Conservation (phyloP, 2,888 invertebrate species). For the Aphidoletes aphidimyza region DNA sequence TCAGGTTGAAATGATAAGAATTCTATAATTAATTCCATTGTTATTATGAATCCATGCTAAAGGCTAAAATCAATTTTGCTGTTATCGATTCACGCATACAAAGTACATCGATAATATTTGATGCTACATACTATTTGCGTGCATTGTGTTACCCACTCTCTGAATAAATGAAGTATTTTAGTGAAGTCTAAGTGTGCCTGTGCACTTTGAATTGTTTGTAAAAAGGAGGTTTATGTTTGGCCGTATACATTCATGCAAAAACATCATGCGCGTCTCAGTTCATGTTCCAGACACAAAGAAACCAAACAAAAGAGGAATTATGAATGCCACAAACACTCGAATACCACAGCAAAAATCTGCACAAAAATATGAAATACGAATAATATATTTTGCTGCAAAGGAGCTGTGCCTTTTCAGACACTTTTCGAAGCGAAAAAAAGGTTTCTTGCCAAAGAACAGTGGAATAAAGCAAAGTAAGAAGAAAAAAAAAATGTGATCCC, state of each 20-base stretch:
- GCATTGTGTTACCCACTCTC: background rate
- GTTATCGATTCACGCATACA: background rate
- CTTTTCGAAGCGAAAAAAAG: background rate
- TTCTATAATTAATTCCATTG: no score
- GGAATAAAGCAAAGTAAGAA: no score
- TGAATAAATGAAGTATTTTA: no score
- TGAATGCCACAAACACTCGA: background rate
- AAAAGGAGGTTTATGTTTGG: background rate
- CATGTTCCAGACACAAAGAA: constrained; percentile 7
- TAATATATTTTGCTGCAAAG: background rate
- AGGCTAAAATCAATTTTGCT: no score
- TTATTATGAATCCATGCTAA: no score
- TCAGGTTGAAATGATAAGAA: no score
- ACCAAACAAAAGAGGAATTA: constrained; percentile 28
- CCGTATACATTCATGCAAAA: background rate
- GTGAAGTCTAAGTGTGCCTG: no score
- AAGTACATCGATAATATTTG: background rate
- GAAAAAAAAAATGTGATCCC: background rate
- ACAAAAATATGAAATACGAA: background rate
- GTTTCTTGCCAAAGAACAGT: no score
- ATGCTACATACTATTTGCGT: background rate
- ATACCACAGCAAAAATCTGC: background rate
- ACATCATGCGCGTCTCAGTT: constrained; percentile 9
- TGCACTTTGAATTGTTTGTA: background rate
- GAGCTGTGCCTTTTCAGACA: background rate